A percentile compares a stretch with the other conserved stretches of the same genome.
phyloP scores from a whole-genome alignment of 2,797 vertebrate species.

The Galaxias olidus region DNA sequence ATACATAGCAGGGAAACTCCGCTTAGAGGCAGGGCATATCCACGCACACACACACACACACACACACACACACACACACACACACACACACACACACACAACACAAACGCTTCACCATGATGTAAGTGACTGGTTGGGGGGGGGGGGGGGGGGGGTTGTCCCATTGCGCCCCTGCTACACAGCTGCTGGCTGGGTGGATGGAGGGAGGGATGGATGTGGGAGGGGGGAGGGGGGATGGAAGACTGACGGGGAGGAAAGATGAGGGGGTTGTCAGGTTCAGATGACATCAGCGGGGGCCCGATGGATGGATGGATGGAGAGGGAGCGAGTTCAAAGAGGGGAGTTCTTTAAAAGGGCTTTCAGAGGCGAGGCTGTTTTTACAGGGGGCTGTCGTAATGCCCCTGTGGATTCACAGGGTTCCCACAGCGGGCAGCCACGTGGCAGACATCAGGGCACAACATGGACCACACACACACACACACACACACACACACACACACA shows the following conservation, averaged over 20 bases:
- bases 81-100: not conserved
- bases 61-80: slow-evolving; percentile 5
- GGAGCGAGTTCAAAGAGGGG: slow-evolving; percentile 37
- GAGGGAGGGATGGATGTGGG: not conserved
- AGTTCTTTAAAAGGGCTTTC: slow-evolving; percentile 43
- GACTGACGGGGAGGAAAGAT: slow-evolving; percentile 22
- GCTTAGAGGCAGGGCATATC: no score
- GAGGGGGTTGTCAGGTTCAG: not conserved
- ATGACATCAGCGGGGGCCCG: not conserved
- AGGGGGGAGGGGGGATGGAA: slow-evolving; percentile 16
- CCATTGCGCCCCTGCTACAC: slow-evolving; percentile 26
- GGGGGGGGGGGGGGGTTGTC: slow-evolving; percentile 4
- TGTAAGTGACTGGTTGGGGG: not conserved
- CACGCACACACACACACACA: no score
- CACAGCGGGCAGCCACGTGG: no score
- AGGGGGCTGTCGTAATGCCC: slow-evolving; percentile 41
- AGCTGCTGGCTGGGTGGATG: slow-evolving; percentile 20
- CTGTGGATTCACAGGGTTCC: not conserved
- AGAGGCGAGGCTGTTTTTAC: slow-evolving; percentile 46
- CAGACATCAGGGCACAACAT: no score
- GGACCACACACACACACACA: no score
- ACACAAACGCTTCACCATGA: no score
- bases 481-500: no score
- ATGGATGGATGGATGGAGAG: no score
- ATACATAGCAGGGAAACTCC: no score